phyloP scores from a whole-genome alignment of 2,888 invertebrate genomes.

The Dryobota labecula region DNA sequence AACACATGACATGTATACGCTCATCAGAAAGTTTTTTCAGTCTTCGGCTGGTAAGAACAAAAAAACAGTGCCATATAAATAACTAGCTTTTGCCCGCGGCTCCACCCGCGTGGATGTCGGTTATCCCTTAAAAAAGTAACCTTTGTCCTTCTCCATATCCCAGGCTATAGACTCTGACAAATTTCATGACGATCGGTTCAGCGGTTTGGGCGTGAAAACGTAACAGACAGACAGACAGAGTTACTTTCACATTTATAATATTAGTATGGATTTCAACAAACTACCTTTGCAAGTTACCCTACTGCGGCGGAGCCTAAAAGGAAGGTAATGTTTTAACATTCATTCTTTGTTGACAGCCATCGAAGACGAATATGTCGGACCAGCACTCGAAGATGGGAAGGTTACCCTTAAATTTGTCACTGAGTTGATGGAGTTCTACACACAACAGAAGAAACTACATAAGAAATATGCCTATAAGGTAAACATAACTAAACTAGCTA shows the following conservation, averaged over 20 bases:
- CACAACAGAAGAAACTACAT: constrained; percentile 97
- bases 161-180: too few species aligned
- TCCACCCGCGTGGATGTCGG: too few species aligned
- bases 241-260: too few species aligned
- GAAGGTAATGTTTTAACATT: background rate
- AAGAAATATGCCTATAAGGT: constrained; percentile 99
- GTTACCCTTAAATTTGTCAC: constrained; percentile 97
- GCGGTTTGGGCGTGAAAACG: too few species aligned
- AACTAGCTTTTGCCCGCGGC: too few species aligned
- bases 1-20: constrained; percentile 9
- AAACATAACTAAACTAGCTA: constrained; percentile 48
- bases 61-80: background rate
- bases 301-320: background rate
- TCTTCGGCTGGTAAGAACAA: background rate
- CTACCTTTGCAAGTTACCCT: background rate
- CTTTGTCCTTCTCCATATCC: too few species aligned
- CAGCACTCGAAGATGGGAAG: constrained; percentile 95
- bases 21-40: constrained; percentile 2
- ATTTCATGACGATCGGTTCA: too few species aligned
- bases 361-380: constrained; percentile 98
- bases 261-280: background rate
- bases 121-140: too few species aligned
- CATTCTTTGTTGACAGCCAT: constrained; percentile 92
- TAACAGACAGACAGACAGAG: too few species aligned
- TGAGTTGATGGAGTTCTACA: constrained; percentile 97